phyloP scores from a whole-genome alignment of 2,888 invertebrate genomes.

The Allacma fusca region DNA sequence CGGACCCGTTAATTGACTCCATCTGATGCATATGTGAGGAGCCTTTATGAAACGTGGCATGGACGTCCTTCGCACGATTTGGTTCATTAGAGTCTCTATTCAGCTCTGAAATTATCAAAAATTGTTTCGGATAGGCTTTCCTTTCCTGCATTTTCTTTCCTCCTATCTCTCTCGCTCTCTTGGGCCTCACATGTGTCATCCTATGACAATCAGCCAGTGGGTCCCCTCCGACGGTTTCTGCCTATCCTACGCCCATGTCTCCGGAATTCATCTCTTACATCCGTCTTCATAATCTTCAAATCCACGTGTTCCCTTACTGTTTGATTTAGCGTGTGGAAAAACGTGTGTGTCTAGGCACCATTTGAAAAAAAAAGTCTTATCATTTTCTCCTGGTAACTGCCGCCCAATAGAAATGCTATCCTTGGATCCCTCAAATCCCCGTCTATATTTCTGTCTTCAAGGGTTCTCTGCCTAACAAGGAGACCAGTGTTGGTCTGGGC shows the following conservation, averaged over 20 bases:
- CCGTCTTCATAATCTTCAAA: neutral
- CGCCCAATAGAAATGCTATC: neutral
- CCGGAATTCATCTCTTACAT: neutral
- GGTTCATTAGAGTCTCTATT: slow-evolving; percentile 60
- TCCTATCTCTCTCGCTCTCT: slow-evolving; percentile 14
- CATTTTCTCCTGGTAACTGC: too few relatives aligned
- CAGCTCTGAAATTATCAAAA: slow-evolving; percentile 58
- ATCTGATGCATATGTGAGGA: slow-evolving; percentile 19
- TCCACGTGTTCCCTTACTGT: neutral
- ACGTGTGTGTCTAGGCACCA: too few relatives aligned
- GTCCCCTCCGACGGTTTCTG: neutral
- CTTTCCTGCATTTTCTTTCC: slow-evolving; percentile 20
- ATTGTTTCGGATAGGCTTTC: slow-evolving; percentile 57
- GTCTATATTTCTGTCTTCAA: neutral
- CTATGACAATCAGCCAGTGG: neutral
- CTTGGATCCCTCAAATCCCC: neutral
- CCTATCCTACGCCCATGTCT: neutral
- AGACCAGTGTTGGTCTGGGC: too few relatives aligned
- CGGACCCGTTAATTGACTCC: slow-evolving; percentile 31
- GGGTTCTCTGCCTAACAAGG: too few relatives aligned
- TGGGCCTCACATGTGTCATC: neutral
- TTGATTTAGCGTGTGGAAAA: neutral
- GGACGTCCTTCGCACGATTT: slow-evolving; percentile 55
- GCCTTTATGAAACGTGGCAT: slow-evolving; percentile 33
- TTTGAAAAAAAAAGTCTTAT: neutral